A percentile compares a stretch with the other conserved stretches of the same genome.
These are phyloP conservation scores for Pitangus sulphuratus DNA, from an alignment of 2,797 vertebrate genomes.

Conservation along the genomic window DNA sequence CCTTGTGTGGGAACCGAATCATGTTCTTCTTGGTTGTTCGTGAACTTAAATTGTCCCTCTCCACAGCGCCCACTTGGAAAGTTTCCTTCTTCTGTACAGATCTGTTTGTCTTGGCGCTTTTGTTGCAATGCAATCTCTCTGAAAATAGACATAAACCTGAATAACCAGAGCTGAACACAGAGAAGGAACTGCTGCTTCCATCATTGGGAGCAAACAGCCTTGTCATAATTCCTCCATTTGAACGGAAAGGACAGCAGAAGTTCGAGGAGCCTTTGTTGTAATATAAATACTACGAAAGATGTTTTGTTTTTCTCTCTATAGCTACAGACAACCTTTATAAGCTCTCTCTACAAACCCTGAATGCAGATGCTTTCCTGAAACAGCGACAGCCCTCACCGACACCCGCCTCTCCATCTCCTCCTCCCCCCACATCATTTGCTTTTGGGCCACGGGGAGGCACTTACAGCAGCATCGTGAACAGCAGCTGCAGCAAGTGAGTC, in stretches of 20 bases:
- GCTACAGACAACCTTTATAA: slow-evolving; percentile 94
- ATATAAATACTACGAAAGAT: background rate
- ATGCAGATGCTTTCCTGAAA: slow-evolving; percentile 94
- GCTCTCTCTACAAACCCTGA: slow-evolving; percentile 94
- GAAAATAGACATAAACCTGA: background rate
- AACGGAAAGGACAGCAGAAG: background rate
- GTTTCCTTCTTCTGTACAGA: background rate
- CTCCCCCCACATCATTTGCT: slow-evolving; percentile 79
- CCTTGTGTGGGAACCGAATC: background rate
- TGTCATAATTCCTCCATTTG: background rate
- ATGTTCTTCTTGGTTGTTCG: background rate
- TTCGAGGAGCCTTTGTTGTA: background rate
- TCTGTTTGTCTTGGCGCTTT: background rate
- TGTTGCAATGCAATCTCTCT: background rate
- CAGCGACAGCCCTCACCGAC: slow-evolving; percentile 84
- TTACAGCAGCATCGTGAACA: slow-evolving; percentile 93
- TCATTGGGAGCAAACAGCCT: background rate
- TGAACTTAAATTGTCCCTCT: background rate
- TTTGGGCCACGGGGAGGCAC: slow-evolving; percentile 79
- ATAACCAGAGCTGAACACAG: background rate
- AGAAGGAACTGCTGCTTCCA: background rate
- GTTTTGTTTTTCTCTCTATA: slow-evolving; percentile 67
- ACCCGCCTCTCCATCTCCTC: slow-evolving; percentile 85
- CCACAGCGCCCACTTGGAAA: background rate
- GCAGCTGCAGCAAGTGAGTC: slow-evolving; percentile 77